A percentile compares a stretch with the other conserved stretches of the same genome.
Evolutionary conservation across 2,113 vertebrate genomes (phyloP).

Genomic region (Rhegmatorhina hoffmannsi): DNA sequence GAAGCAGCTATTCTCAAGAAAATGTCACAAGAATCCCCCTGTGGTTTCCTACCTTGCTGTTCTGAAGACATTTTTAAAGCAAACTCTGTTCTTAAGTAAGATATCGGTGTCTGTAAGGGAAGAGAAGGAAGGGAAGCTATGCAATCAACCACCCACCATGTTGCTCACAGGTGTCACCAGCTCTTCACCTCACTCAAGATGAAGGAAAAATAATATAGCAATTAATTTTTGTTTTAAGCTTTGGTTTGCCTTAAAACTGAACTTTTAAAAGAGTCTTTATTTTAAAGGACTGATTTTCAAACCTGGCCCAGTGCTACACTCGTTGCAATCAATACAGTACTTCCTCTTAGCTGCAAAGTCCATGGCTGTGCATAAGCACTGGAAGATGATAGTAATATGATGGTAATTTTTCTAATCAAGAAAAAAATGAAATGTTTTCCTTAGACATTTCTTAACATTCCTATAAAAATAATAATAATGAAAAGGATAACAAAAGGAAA

Average conservation of each 20-base stretch:
- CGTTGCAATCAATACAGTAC: not conserved
- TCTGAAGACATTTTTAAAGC: not conserved
- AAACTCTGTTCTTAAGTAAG: not conserved
- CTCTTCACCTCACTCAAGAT: not conserved
- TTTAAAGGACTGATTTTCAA: not conserved
- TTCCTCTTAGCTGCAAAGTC: not conserved
- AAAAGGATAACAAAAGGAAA: not conserved
- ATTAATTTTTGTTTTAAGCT: not conserved
- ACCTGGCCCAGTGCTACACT: too few relatives aligned
- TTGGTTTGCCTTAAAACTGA: not conserved
- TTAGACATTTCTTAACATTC: not conserved
- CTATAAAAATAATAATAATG: not conserved
- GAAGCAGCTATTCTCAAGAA: not conserved
- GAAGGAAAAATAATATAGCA: not conserved
- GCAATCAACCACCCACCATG: rapidly evolving
- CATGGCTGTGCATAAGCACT: not conserved
- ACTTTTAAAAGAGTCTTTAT: not conserved
- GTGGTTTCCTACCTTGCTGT: not conserved
- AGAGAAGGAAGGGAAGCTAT: not conserved
- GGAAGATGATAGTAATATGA: not conserved
- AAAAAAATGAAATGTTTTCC: not conserved
- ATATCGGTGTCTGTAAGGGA: not conserved
- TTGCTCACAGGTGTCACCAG: not conserved
- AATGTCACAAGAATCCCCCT: not conserved
- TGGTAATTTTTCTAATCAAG: not conserved